Evolutionary conservation across 2,113 vertebrate species (phyloP).

Genomic region (Pitta sordida): DNA sequence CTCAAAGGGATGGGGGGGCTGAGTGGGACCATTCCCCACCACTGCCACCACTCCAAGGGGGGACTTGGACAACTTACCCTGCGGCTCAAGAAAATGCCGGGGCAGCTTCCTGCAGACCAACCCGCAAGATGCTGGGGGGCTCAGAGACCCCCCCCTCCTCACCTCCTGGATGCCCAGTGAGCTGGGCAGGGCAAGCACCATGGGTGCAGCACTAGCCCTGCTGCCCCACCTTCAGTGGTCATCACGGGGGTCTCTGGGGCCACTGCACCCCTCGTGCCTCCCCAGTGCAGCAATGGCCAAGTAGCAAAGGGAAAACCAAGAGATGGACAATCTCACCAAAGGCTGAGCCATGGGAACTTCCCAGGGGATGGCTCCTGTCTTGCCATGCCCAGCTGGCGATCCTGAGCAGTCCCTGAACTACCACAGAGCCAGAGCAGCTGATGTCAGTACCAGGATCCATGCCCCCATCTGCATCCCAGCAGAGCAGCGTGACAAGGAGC

Average conservation of each 20-base stretch:
- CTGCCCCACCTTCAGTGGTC: neutral
- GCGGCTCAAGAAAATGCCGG: neutral
- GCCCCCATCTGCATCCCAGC: neutral
- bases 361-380: neutral
- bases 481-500: rapidly evolving
- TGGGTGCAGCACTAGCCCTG: rapidly evolving
- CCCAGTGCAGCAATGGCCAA: neutral
- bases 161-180: neutral
- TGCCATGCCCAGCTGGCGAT: neutral
- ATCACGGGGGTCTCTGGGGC: rapidly evolving
- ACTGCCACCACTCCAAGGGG: neutral
- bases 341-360: neutral
- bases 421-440: neutral
- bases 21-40: neutral
- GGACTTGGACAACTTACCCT: neutral
- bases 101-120: neutral
- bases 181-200: neutral
- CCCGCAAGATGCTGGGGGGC: rapidly evolving
- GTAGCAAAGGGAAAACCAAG: neutral
- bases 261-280: too few relatives aligned
- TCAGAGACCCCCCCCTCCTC: neutral
- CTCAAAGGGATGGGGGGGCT: neutral
- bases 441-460: neutral
- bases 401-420: neutral
- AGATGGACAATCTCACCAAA: neutral